phyloP scores from a whole-genome alignment of 2,797 vertebrate species.

The Phaenicophaeus curvirostris region DNA sequence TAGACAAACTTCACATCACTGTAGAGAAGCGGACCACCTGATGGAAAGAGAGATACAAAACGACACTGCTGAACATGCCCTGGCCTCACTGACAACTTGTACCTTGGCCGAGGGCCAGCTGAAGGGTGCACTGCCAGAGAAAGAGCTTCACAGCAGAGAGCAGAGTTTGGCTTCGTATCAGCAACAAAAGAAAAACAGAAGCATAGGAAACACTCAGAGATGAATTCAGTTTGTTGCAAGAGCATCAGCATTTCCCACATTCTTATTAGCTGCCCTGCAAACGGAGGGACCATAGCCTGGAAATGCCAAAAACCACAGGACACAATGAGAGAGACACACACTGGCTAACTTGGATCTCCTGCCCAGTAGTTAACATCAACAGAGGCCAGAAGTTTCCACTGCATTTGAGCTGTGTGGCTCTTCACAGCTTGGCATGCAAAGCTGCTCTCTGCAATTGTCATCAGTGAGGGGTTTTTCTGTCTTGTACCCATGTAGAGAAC shows the following conservation, averaged over 20 bases:
- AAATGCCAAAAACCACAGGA: neutral
- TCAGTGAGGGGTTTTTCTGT: neutral
- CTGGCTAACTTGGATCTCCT: neutral
- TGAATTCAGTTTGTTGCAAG: neutral
- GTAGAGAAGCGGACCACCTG: constrained; percentile 90
- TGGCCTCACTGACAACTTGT: neutral
- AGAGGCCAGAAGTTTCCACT: neutral
- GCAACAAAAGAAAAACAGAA: neutral
- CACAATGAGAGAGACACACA: neutral
- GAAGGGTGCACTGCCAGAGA: neutral
- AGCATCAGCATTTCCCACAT: neutral
- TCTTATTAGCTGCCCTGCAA: neutral
- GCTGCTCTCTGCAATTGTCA: neutral
- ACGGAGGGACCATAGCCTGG: neutral
- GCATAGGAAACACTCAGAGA: neutral
- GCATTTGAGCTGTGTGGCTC: neutral
- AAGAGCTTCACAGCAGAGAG: neutral
- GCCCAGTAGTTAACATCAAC: neutral
- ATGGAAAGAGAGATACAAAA: neutral
- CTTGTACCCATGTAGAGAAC: neutral
- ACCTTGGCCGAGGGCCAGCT: neutral
- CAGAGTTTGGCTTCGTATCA: neutral
- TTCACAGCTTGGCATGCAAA: neutral
- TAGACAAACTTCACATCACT: constrained; percentile 85
- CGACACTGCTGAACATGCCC: neutral